Percentiles rank a stretch among this genome's conserved stretches.
Conservation (phyloP, 1,140 invertebrate genomes). For the Bombus pyrosoma region DNA sequence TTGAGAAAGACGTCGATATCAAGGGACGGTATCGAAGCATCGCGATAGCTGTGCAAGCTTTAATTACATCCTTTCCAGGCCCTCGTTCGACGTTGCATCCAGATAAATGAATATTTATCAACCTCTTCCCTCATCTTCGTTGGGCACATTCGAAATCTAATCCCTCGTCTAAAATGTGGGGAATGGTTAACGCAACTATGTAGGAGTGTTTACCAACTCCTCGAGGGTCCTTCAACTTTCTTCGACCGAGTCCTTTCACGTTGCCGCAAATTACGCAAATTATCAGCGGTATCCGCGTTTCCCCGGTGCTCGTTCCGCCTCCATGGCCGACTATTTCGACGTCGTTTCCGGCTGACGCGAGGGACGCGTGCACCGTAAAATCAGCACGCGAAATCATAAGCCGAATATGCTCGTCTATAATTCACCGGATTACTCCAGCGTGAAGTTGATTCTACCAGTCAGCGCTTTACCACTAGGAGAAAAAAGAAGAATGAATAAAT, state of each 20-base stretch:
- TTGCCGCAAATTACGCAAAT: constrained; percentile 57
- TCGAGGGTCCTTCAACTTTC: constrained; percentile 44
- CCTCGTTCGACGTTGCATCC: background rate
- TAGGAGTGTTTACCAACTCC: constrained; percentile 36
- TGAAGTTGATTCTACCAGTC: constrained; percentile 3
- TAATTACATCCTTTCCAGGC: constrained; percentile 39
- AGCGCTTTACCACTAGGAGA: background rate
- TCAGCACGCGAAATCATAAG: constrained; percentile 19
- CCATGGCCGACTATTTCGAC: constrained; percentile 5
- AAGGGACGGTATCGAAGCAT: background rate
- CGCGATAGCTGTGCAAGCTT: constrained; percentile 28
- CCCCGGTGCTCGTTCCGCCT: background rate
- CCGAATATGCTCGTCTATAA: constrained; percentile 1
- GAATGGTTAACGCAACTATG: background rate
- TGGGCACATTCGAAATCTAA: constrained; percentile 32
- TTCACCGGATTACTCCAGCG: background rate
- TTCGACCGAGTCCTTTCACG: constrained; percentile 5
- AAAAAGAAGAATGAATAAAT: background rate
- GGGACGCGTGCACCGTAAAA: background rate
- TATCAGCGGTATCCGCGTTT: constrained; percentile 43
- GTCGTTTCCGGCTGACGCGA: background rate
- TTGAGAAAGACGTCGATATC: background rate
- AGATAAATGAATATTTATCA: constrained; percentile 53
- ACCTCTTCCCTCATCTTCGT: background rate
- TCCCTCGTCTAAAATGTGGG: background rate